These are phyloP conservation scores for Pseudopodoces humilis DNA, from an alignment of 2,113 vertebrate species.

Conservation along the genomic window DNA sequence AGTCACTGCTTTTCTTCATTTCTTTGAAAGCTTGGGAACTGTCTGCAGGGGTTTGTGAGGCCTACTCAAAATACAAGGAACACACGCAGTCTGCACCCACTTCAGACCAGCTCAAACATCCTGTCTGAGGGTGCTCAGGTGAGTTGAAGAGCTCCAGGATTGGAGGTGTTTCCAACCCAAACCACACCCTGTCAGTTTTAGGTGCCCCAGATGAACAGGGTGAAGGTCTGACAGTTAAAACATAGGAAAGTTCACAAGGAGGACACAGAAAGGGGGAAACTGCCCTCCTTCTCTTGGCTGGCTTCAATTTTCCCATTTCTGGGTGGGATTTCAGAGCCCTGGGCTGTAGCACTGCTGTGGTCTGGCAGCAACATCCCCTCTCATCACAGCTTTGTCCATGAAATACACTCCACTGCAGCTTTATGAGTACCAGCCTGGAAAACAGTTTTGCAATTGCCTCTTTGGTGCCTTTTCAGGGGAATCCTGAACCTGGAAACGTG, in stretches of 20 bases:
- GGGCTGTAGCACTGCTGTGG: neutral
- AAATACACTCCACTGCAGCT: neutral
- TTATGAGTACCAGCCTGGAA: neutral
- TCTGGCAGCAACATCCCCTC: neutral
- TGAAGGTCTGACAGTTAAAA: neutral
- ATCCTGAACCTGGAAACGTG: neutral
- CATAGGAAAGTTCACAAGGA: neutral
- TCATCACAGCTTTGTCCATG: neutral
- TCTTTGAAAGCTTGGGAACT: neutral
- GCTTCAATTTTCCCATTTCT: neutral
- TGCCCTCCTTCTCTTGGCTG: neutral
- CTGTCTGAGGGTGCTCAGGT: neutral
- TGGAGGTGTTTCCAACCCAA: neutral
- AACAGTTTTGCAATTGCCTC: neutral
- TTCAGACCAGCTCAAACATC: neutral
- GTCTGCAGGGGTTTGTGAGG: neutral
- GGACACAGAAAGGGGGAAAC: neutral
- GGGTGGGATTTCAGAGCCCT: neutral
- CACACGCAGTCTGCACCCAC: neutral
- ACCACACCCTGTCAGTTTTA: neutral
- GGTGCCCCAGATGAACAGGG: neutral
- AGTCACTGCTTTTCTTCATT: neutral
- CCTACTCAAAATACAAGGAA: neutral
- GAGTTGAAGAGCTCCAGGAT: neutral
- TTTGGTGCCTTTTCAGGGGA: neutral